These are phyloP conservation scores for Drepanosiphum platanoidis DNA, from an alignment of 2,888 invertebrate genomes.

Conservation along the genomic window DNA sequence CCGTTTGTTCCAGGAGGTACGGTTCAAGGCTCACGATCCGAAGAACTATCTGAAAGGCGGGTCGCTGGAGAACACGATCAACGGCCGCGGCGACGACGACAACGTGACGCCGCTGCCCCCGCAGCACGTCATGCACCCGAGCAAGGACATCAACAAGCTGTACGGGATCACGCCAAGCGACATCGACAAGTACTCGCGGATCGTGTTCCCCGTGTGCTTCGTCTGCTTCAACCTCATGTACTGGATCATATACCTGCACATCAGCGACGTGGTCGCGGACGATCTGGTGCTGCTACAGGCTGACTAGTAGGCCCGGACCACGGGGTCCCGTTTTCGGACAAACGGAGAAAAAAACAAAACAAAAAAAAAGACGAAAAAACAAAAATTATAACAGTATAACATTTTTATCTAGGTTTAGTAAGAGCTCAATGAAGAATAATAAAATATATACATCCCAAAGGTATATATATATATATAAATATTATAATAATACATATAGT, in stretches of 20 bases:
- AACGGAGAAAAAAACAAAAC: neutral
- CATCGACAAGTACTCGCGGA: slow-evolving; percentile 98
- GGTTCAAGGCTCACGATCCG: slow-evolving; percentile 93
- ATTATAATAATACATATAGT: neutral
- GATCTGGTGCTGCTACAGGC: slow-evolving; percentile 85
- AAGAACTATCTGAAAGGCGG: slow-evolving; percentile 94
- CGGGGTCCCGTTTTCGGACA: neutral
- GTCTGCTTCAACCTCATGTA: slow-evolving; percentile 98
- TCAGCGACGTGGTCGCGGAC: slow-evolving; percentile 94
- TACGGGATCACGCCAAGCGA: slow-evolving; percentile 94
- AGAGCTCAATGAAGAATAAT: slow-evolving; percentile 53
- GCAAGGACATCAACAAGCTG: slow-evolving; percentile 91
- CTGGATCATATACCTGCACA: slow-evolving; percentile 96
- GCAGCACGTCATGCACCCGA: slow-evolving; percentile 84
- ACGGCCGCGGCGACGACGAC: slow-evolving; percentile 77
- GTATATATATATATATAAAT: slow-evolving; percentile 5
- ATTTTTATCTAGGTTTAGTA: slow-evolving; percentile 59
- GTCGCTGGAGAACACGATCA: slow-evolving; percentile 89
- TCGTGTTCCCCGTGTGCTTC: slow-evolving; percentile 98
- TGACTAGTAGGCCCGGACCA: slow-evolving; percentile 70
- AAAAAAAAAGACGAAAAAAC: too few relatives aligned
- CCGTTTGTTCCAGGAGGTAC: slow-evolving; percentile 82
- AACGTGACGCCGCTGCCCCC: slow-evolving; percentile 72
- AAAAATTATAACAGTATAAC: slow-evolving; percentile 7
- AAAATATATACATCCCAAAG: neutral